Conservation (phyloP, 2,888 invertebrate genomes). For the Auanema sp. region DNA sequence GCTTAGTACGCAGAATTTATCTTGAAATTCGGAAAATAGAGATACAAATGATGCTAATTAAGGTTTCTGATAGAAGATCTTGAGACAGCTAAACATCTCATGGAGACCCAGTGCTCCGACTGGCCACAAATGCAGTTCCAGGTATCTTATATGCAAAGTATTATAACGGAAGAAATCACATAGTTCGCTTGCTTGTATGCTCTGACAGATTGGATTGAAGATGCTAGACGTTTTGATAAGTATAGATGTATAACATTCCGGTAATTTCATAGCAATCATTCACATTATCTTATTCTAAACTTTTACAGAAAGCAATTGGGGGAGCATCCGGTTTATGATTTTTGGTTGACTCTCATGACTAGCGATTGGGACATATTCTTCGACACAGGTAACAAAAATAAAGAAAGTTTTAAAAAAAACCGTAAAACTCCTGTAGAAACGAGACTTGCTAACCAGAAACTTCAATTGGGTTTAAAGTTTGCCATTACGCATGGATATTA, state of each 20-base stretch:
- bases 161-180: not conserved
- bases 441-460: conserved; percentile 42
- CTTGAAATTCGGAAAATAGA: not conserved
- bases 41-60: not conserved
- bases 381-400: conserved; percentile 29
- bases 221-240: conserved; percentile 40
- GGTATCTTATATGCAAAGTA: not conserved
- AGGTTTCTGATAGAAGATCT: conserved; percentile 38
- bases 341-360: conserved; percentile 45
- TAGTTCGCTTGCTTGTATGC: conserved; percentile 51
- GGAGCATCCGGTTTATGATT: conserved; percentile 50
- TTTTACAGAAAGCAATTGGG: conserved; percentile 37
- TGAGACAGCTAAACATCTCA: conserved; percentile 34
- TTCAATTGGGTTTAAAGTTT: conserved; percentile 39
- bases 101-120: conserved; percentile 34
- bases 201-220: conserved; percentile 31
- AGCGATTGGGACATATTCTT: conserved; percentile 26
- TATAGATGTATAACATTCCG: conserved; percentile 39
- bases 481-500: conserved; percentile 44
- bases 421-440: conserved; percentile 15
- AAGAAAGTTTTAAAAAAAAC: conserved; percentile 2
- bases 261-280: conserved; percentile 21
- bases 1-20: not conserved
- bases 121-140: conserved; percentile 48
- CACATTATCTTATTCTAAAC: not conserved